Conservation (phyloP, 2,797 vertebrate species). For the Chiroxiphia lanceolata region DNA sequence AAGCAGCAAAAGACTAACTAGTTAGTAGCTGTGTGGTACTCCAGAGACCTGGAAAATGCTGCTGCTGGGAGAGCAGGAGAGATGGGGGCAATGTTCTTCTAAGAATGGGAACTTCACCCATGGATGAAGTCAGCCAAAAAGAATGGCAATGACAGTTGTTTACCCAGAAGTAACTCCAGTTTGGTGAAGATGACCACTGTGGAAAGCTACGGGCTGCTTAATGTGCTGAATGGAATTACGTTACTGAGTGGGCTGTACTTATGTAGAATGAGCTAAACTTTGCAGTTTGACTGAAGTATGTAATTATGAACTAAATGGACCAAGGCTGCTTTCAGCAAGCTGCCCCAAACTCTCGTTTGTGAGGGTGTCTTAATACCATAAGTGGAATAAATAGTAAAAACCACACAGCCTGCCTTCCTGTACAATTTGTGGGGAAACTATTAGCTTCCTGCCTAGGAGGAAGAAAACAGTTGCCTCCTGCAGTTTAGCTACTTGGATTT, state of each 20-base stretch:
- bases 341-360: background rate
- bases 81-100: background rate
- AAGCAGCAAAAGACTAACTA: background rate
- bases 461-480: conserved; percentile 45
- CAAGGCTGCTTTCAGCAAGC: background rate
- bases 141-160: background rate
- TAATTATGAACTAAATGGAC: background rate
- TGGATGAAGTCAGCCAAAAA: background rate
- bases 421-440: background rate
- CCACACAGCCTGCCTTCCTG: conserved; percentile 6
- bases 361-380: background rate
- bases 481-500: conserved; percentile 46
- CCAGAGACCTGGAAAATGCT: background rate
- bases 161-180: background rate
- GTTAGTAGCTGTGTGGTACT: background rate
- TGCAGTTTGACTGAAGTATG: background rate
- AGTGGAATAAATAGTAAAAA: conserved; percentile 33
- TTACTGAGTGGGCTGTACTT: background rate
- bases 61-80: background rate
- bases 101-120: background rate
- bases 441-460: conserved; percentile 50
- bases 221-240: background rate
- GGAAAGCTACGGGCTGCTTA: background rate
- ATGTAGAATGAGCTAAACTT: background rate
- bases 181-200: background rate